These are phyloP conservation scores for Tineola bisselliella DNA, from an alignment of 2,888 invertebrate genomes.

Conservation along the genomic window DNA sequence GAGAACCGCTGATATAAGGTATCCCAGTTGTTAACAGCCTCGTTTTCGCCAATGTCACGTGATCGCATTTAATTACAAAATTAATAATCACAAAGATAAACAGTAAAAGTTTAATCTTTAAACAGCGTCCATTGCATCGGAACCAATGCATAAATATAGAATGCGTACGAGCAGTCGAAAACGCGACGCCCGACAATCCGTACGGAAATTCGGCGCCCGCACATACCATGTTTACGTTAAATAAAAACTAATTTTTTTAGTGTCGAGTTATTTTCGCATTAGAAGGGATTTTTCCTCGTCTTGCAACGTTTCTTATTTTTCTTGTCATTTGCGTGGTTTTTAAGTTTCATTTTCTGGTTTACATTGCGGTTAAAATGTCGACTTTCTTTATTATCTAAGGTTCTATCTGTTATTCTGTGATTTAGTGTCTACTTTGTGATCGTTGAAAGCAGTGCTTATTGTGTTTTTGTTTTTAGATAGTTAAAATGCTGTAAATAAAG, in stretches of 20 bases:
- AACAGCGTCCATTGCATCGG: conserved; percentile 4
- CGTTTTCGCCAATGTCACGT: too few species aligned
- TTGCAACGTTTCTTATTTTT: background rate
- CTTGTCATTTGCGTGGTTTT: background rate
- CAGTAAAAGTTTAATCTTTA: background rate
- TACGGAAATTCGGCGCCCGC: conserved; percentile 28
- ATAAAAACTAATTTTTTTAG: background rate
- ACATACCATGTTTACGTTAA: conserved; percentile 30
- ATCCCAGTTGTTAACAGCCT: too few species aligned
- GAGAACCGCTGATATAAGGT: too few species aligned
- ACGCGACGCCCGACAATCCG: conserved; percentile 50
- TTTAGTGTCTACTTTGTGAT: background rate
- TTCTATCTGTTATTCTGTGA: background rate
- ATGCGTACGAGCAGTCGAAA: conserved; percentile 37
- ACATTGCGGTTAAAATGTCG: background rate
- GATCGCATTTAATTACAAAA: too few species aligned
- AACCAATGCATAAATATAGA: conserved; percentile 5
- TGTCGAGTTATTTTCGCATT: conserved; percentile 44
- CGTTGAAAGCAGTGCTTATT: background rate
- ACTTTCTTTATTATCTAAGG: background rate
- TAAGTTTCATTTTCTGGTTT: too few species aligned
- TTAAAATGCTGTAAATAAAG: background rate
- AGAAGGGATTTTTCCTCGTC: conserved; percentile 5
- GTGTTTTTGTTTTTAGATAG: background rate
- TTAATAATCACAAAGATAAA: background rate